Evolutionary conservation across 2,113 vertebrate genomes (phyloP).

Genomic region (Heptranchias perlo): DNA sequence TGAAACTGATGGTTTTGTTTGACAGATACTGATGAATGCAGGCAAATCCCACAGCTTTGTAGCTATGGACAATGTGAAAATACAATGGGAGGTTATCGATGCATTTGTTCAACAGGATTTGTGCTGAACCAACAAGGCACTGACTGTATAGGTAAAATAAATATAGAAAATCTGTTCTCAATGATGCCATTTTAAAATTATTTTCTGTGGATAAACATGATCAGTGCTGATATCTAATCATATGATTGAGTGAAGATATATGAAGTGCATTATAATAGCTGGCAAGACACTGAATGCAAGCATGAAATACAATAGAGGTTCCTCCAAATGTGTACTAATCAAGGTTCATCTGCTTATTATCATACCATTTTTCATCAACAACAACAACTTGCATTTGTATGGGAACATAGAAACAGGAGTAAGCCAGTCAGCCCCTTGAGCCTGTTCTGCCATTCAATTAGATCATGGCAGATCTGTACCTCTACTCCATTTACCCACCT

Average conservation of each 20-base stretch:
- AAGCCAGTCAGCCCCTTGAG: neutral
- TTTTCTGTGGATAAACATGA: neutral
- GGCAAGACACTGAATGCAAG: neutral
- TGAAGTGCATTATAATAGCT: neutral
- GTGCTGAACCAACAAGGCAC: constrained; percentile 15
- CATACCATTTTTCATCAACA: too few relatives aligned
- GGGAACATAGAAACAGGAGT: neutral
- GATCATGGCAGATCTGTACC: neutral
- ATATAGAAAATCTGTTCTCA: neutral
- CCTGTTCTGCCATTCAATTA: neutral
- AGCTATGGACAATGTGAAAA: constrained; percentile 38
- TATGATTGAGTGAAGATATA: neutral
- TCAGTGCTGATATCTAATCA: neutral
- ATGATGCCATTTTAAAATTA: neutral
- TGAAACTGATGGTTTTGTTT: neutral
- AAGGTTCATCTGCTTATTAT: too few relatives aligned
- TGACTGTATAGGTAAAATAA: constrained; percentile 34
- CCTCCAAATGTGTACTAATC: neutral
- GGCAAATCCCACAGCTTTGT: constrained; percentile 32
- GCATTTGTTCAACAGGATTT: constrained; percentile 30
- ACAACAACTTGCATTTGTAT: neutral
- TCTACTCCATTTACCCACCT: neutral
- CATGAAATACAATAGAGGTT: neutral
- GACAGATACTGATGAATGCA: constrained; percentile 38
- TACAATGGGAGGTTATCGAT: constrained; percentile 25